Evolutionary conservation across 1,140 invertebrate species (phyloP), one percentile per base, ranked within the genome.

Genomic region (Macrobrachium nipponense): DNA sequence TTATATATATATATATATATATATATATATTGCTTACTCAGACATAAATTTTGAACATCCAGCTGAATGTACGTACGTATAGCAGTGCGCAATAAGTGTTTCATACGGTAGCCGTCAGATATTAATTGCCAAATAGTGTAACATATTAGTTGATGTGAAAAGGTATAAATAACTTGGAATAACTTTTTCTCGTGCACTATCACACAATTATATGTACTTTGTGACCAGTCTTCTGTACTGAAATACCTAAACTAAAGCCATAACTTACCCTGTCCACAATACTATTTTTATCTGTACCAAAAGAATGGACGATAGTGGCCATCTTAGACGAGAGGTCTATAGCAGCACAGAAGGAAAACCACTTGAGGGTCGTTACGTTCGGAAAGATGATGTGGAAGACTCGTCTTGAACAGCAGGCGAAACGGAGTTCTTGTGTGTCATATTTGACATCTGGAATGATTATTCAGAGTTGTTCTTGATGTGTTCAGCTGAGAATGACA

Each of bases 301-400:
- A n/a, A 20, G 8, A 2, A 68, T 70, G 68, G 23, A 72, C 66
- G 44, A 81, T 58, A 43, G 51, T 60, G 43, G 80, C 80, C 11
- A 12, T 14, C 62, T 58, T 59, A 14, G 6, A 14, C 10, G 80
- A 23, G 15, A 81, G 68, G 44, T 81, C 44, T 12, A 81, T 62
- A 12, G 80, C 80, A 20, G 36, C 66, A 20, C 80, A 81, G 80
- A 81, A 81, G 18, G 80, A 72, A 58, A 81, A 81, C 80, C 80
- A 81, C 18, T 27, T 51, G 43, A 81, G 68, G 18, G 72, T 64
- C 5, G 18, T 43, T 20, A 72, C 14, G 5, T 72, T 20, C 18
- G 72, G 43, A 2, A 0, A 20, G 10, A 70, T 15, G 10, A 59
- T 72, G 11, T 81, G 64, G 68, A 81, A 81, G 11, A 81, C 62